A percentile compares a stretch with the other conserved stretches of the same genome.
phyloP scores from a whole-genome alignment of 2,797 vertebrate species.

The Lacerta bilineata region DNA sequence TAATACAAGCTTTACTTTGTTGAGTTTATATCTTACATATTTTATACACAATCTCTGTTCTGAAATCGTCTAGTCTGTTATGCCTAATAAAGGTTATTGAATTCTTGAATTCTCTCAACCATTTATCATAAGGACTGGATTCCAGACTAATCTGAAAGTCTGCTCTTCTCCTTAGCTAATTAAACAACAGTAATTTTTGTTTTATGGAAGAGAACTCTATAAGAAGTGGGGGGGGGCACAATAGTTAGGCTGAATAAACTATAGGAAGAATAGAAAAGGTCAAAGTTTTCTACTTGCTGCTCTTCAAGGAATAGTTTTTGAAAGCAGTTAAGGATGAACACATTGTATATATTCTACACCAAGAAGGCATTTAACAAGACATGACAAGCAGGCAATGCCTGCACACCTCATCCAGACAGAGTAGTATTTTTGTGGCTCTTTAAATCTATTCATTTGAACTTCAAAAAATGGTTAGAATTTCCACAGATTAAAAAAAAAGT shows the following conservation, averaged over 20 bases:
- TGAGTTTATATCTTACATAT: no score
- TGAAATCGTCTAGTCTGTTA: no score
- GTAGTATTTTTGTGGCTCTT: background rate
- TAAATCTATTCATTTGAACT: background rate
- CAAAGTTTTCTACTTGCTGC: background rate
- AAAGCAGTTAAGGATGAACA: background rate
- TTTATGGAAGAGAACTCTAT: background rate
- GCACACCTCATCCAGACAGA: background rate
- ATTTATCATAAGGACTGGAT: no score
- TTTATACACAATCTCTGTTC: no score
- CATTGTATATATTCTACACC: background rate
- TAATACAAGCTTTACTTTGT: no score
- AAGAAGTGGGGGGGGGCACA: background rate
- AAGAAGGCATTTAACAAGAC: background rate
- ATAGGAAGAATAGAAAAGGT: no score
- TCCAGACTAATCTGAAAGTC: background rate
- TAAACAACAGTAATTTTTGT: background rate
- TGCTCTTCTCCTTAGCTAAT: background rate
- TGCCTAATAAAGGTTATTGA: no score
- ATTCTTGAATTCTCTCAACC: no score
- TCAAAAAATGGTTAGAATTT: background rate
- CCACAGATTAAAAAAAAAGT: background rate
- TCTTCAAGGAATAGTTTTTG: constrained; percentile 16
- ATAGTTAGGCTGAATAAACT: no score
- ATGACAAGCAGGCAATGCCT: background rate